Conservation (phyloP, 2,113 vertebrate species). For the Nestor notabilis region DNA sequence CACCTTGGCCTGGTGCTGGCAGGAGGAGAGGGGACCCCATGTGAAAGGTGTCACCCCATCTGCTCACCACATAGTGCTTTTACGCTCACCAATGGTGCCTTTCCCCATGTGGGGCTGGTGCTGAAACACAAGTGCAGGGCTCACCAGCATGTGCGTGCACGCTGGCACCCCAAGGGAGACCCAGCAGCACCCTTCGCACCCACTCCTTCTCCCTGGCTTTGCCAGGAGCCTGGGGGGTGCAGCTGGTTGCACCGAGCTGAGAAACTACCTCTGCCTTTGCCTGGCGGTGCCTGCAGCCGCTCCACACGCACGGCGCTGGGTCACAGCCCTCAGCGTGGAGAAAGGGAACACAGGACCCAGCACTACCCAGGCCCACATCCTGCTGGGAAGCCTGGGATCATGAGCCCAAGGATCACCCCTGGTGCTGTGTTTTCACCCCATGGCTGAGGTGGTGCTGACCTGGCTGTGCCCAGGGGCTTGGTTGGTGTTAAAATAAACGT, state of each 20-base stretch:
- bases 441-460: rapidly evolving
- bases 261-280: background rate
- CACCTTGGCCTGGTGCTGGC: background rate
- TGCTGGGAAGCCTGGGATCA: rapidly evolving
- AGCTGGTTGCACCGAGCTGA: background rate
- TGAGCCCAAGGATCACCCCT: background rate
- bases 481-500: conserved; percentile 15
- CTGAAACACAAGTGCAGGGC: background rate
- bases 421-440: background rate
- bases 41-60: background rate
- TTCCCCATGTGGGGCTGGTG: background rate
- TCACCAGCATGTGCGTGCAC: rapidly evolving
- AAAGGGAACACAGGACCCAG: rapidly evolving
- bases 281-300: background rate
- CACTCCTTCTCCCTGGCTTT: background rate
- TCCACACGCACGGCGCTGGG: rapidly evolving
- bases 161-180: background rate
- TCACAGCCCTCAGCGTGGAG: rapidly evolving
- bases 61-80: background rate
- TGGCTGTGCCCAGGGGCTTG: background rate
- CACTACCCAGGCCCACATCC: background rate
- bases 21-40: background rate
- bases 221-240: background rate
- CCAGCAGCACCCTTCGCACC: background rate
- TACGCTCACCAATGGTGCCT: background rate